These are phyloP conservation scores for Acrobasis suavella DNA, from an alignment of 2,888 invertebrate genomes.

Conservation along the genomic window DNA sequence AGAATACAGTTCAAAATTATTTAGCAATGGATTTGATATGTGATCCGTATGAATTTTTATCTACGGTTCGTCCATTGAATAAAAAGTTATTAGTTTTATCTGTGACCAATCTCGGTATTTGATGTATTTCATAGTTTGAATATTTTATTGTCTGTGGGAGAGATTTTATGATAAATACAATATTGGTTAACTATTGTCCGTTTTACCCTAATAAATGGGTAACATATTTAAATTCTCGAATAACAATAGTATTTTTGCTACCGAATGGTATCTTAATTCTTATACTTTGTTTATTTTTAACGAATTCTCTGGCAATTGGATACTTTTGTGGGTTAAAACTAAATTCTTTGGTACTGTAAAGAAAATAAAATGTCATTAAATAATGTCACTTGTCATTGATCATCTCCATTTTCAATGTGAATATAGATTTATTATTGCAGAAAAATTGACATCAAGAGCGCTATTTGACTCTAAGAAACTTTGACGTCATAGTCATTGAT, in stretches of 20 bases:
- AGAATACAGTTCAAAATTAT: background rate
- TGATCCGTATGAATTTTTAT: slow-evolving; percentile 1
- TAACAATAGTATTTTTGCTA: background rate
- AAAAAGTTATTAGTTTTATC: slow-evolving; percentile 29
- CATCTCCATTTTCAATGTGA: no score
- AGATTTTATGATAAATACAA: slow-evolving; percentile 12
- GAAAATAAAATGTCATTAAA: no score
- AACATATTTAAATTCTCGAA: slow-evolving; percentile 6
- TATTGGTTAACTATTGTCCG: slow-evolving; percentile 7
- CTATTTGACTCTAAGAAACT: no score
- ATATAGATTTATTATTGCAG: no score
- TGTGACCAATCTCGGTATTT: slow-evolving; percentile 25
- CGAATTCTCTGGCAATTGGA: no score
- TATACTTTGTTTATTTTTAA: no score
- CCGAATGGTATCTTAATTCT: no score
- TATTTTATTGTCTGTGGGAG: slow-evolving; percentile 21
- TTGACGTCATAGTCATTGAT: no score
- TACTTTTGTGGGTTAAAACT: no score
- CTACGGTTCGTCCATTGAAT: slow-evolving; percentile 22
- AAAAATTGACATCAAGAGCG: no score
- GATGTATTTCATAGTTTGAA: slow-evolving; percentile 25
- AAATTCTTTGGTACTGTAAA: no score
- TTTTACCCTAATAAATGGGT: background rate
- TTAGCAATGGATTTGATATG: background rate
- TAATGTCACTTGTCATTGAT: no score